Percentiles rank a stretch among this genome's conserved stretches.
These are phyloP conservation scores for Elaeidobius kamerunicus DNA, from an alignment of 2,888 invertebrate genomes.

Conservation along the genomic window DNA sequence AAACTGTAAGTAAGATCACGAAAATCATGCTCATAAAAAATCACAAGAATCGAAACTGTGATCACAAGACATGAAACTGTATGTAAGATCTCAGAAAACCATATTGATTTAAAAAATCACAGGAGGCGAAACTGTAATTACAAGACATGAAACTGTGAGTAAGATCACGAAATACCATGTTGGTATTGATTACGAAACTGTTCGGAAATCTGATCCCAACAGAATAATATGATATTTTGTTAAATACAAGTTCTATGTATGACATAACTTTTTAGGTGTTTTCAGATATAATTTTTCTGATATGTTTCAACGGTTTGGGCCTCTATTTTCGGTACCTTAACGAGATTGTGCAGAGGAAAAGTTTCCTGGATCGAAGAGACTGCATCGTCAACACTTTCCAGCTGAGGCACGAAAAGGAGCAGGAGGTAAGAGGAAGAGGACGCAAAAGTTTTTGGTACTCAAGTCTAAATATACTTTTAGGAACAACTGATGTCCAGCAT, in stretches of 20 bases:
- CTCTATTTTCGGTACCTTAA: conserved; percentile 86
- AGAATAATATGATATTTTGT: no score
- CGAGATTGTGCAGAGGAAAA: conserved; percentile 81
- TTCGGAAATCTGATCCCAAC: neutral
- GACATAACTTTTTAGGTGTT: conserved; percentile 52
- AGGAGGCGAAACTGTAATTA: no score
- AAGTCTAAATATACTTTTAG: no score
- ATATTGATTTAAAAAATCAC: no score
- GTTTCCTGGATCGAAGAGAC: conserved; percentile 82
- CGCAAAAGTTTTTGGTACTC: no score
- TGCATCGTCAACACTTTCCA: conserved; percentile 83
- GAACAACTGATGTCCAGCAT: conserved; percentile 83
- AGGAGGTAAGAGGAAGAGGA: conserved; percentile 61
- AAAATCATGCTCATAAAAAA: no score
- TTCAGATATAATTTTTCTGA: conserved; percentile 68
- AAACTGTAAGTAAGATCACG: no score
- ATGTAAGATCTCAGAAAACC: no score
- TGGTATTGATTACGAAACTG: neutral
- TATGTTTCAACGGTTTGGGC: conserved; percentile 78
- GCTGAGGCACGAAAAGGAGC: conserved; percentile 78
- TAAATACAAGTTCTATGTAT: no score
- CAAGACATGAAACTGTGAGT: no score
- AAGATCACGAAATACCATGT: neutral
- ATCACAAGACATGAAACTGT: no score
- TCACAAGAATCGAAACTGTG: no score